These are phyloP conservation scores for Desoria tigrina DNA, from an alignment of 2,888 invertebrate species.

Conservation along the genomic window DNA sequence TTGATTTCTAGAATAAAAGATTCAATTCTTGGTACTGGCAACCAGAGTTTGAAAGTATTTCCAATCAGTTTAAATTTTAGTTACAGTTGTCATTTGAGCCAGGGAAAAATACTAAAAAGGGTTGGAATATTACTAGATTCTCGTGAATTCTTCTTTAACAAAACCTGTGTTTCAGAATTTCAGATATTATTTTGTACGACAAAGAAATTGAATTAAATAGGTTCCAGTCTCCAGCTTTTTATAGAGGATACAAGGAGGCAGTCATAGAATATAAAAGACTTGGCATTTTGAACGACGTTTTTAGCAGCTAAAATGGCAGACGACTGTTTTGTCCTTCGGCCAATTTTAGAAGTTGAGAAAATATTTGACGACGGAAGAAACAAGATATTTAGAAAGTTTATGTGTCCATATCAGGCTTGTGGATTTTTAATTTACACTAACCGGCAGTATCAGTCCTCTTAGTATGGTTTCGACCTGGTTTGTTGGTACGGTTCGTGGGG, in stretches of 20 bases:
- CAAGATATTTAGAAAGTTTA: too few relatives aligned
- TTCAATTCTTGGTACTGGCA: background rate
- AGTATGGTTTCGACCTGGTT: too few relatives aligned
- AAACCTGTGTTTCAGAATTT: background rate
- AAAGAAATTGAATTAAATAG: background rate
- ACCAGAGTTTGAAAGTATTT: background rate
- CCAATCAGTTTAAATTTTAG: background rate
- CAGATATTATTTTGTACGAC: background rate
- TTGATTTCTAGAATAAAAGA: background rate
- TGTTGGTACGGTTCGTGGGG: too few relatives aligned
- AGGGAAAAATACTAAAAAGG: background rate
- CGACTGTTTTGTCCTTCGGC: too few relatives aligned
- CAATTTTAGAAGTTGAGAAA: too few relatives aligned
- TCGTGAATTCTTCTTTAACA: background rate
- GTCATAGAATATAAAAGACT: background rate
- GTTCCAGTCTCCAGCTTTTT: background rate
- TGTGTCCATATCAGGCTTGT: too few relatives aligned
- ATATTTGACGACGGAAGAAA: too few relatives aligned
- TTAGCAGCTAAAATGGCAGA: too few relatives aligned
- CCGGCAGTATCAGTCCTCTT: too few relatives aligned
- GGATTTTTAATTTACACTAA: too few relatives aligned
- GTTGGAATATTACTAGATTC: background rate
- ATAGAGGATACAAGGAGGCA: background rate
- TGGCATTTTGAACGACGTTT: too few relatives aligned
- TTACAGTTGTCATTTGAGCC: background rate